Evolutionary conservation across 2,888 invertebrate species (phyloP).

Genomic region (Agonopterix arenella): DNA sequence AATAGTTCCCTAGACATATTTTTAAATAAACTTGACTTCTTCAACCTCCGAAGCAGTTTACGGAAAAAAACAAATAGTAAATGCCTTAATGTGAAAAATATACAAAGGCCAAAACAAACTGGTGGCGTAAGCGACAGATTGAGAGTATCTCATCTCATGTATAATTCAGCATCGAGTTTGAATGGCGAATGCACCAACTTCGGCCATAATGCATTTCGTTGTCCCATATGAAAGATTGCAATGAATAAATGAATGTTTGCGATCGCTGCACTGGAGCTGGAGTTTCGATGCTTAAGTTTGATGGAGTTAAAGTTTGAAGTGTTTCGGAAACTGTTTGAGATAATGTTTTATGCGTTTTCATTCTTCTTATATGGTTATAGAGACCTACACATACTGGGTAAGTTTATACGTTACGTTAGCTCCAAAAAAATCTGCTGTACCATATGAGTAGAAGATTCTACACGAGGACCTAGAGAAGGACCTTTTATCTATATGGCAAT

Average conservation of each 20-base stretch:
- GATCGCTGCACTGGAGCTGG: background rate
- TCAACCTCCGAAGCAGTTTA: too few species aligned
- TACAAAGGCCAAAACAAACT: slow-evolving; percentile 27
- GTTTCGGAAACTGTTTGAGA: background rate
- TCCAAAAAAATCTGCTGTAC: too few species aligned
- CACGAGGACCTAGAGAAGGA: too few species aligned
- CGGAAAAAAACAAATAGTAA: too few species aligned
- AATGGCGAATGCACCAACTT: slow-evolving; percentile 31
- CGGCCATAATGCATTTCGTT: slow-evolving; percentile 48
- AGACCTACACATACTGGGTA: too few species aligned
- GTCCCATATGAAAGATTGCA: slow-evolving; percentile 43
- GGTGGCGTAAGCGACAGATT: slow-evolving; percentile 51
- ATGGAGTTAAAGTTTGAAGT: background rate
- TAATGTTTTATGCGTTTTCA: background rate
- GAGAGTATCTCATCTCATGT: slow-evolving; percentile 62
- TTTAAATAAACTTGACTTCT: too few species aligned
- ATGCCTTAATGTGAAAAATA: background rate
- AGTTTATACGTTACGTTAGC: too few species aligned
- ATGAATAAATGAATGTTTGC: slow-evolving; percentile 39
- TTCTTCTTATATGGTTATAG: too few species aligned
- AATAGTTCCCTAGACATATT: too few species aligned
- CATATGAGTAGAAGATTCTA: too few species aligned
- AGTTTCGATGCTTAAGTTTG: background rate
- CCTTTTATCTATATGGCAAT: too few species aligned
- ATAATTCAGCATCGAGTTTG: slow-evolving; percentile 59